phyloP scores from a whole-genome alignment of 1,140 invertebrate genomes.

The Anthonomus grandis region DNA sequence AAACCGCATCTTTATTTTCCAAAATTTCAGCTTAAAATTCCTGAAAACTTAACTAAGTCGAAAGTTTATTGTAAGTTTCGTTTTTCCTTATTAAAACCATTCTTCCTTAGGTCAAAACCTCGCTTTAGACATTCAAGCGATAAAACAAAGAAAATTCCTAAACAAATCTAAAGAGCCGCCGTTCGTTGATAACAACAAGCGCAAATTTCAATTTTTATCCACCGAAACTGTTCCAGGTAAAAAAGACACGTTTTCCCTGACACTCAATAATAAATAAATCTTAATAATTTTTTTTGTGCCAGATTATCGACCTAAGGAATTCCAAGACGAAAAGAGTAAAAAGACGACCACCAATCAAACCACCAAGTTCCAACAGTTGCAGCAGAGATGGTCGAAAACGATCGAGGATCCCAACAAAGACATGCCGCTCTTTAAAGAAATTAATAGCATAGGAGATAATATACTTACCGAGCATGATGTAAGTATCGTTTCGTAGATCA shows the following conservation, averaged over 20 bases:
- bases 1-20: no score
- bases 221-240: conserved; percentile 68
- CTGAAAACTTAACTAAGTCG: no score
- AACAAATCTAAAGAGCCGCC: conserved; percentile 42
- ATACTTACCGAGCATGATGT: conserved; percentile 59
- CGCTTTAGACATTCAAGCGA: conserved; percentile 31
- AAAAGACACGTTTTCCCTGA: neutral
- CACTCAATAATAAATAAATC: neutral
- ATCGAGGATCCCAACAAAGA: conserved; percentile 50
- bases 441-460: conserved; percentile 52
- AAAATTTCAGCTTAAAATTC: no score
- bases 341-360: conserved; percentile 73
- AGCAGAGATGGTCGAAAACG: conserved; percentile 68
- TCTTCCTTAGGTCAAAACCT: conserved; percentile 13
- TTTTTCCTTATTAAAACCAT: no score
- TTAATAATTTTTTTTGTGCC: neutral
- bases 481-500: conserved; percentile 31
- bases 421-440: conserved; percentile 56
- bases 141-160: conserved; percentile 50
- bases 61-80: no score
- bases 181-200: conserved; percentile 65
- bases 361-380: conserved; percentile 72
- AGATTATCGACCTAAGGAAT: conserved; percentile 68
- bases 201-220: conserved; percentile 81
- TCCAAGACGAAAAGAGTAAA: conserved; percentile 61